Evolutionary conservation across 2,888 invertebrate genomes (phyloP), one percentile per base, ranked within the genome.

Genomic region (Melanostoma scalare): DNA sequence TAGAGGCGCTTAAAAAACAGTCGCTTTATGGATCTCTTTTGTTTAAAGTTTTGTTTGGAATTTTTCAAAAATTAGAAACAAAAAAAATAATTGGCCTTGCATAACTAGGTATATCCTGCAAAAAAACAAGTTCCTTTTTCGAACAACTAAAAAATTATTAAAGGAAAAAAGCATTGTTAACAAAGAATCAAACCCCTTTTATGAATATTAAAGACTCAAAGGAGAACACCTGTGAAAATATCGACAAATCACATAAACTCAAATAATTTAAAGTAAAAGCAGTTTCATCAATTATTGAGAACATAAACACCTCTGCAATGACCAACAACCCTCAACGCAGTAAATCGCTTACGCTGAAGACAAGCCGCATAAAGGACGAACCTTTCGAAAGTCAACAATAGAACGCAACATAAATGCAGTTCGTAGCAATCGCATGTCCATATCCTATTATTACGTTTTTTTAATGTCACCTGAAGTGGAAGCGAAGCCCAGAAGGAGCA

Each of bases 181-280:
- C 69, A 75, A 69, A 69, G 74, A 69, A 69, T 30, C 6, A n/a
- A 40, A 33, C 40, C 65, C 50, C 56, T 35, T 33, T 33, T 31
- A 50, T n/a, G 30, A 63, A 33, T 55, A 48, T 33, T 10, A 73
- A 52, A 42, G 40, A n/a, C n/a, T 52, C 10, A 6, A 8, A 10
- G 4, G 4, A n/a, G 84, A 84, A 79, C 84, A 84, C 84, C 84
- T 84, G 84, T 84, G 46, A 79, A 79, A 79, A 84, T 75, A 79
- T 79, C 84, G 71, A 75, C 71, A 84, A 84, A 84, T 84, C 84
- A 79, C 84, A 84, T 79, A 79, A 78, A 55, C 65, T 56, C 44
- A 30, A 79, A 40, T 60, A 69, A 79, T 79, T 79, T 75, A 50
- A 75, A 71, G 75, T 20, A 52, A 31, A 56, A 65, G 40, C 31